Percentiles rank a stretch among this genome's conserved stretches.
These are phyloP conservation scores for Zosterops pallidus DNA, from an alignment of 2,113 vertebrate genomes.

Conservation along the genomic window DNA sequence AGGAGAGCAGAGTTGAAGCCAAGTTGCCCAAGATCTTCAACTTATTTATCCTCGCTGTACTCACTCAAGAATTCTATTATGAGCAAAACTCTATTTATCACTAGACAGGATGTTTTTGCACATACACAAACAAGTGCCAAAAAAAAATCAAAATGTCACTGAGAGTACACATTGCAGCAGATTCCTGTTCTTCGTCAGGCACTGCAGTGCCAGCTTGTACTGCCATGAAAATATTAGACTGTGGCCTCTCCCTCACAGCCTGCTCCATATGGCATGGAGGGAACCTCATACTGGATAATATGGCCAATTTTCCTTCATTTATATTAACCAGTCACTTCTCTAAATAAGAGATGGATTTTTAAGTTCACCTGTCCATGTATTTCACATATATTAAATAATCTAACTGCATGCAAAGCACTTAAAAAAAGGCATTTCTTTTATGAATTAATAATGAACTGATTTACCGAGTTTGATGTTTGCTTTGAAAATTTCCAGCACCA, in stretches of 20 bases:
- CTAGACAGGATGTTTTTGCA: background rate
- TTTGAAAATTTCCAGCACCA: background rate
- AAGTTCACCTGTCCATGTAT: background rate
- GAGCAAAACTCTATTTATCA: slow-evolving; percentile 33
- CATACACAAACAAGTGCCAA: slow-evolving; percentile 35
- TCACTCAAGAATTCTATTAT: background rate
- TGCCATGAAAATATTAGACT: background rate
- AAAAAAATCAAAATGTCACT: slow-evolving; percentile 25
- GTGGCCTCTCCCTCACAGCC: background rate
- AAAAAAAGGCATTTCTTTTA: background rate
- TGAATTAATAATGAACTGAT: background rate
- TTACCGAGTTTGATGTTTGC: background rate
- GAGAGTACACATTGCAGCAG: background rate
- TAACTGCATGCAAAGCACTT: background rate
- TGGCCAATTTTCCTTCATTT: background rate
- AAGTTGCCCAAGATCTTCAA: background rate
- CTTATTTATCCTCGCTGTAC: background rate
- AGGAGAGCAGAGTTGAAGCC: background rate
- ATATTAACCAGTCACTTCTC: background rate
- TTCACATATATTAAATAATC: background rate
- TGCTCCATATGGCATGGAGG: background rate
- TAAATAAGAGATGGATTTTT: background rate
- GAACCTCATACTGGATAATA: background rate
- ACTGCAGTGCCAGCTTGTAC: background rate
- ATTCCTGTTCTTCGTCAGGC: background rate